Evolutionary conservation across 2,797 vertebrate genomes (phyloP), one percentile per base, ranked within the genome.

Genomic region (Orientallactaga sibirica): DNA sequence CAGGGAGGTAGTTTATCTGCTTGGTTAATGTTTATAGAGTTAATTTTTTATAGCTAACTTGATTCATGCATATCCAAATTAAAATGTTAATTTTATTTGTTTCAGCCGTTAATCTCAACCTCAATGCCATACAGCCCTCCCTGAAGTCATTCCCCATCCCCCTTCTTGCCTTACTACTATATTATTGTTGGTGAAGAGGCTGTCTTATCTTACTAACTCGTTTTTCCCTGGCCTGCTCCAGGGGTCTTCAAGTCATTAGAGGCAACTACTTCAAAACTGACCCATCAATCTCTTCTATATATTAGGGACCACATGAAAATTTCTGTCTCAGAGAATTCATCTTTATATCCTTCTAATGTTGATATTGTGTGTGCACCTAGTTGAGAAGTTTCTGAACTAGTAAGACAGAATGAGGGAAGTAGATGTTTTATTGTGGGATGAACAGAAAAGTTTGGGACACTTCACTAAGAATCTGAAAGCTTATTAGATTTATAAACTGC

Each of bases 191-290:
- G 97, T 96, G 94, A 97, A 97, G 94, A 97, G 94, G 94, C 96
- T 93, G 95, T 97, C 94, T 93, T 94, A 97, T 96, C 92, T 92
- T 96, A 97, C 96, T 94, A 97, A 97, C 91, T 96, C 61, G 43
- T 27, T 86, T 92, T 79, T 81, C 41, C 8, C 61, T 92, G 83
- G 89, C 94, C 97, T 97, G 93, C 94, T 61, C 81, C 64, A 77
- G 96, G 96, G 97, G 73, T 96, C 95, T 97, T 97, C 96, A 97
- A 90, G 94, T 97, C 97, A 97, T 98, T 98, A 98, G 89, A 93
- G 91, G 88, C 86, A 96, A 83, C 86, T 67, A 78, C 86, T 98
- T 97, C 94, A 97, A 97, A 90, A 95, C 88, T 95, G 93, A 96
- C 95, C 90, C 87, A 96, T 98, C 96, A 97, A 95, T 97, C 97